Conservation (phyloP, 2,888 invertebrate species). For the Furcula furcula region DNA sequence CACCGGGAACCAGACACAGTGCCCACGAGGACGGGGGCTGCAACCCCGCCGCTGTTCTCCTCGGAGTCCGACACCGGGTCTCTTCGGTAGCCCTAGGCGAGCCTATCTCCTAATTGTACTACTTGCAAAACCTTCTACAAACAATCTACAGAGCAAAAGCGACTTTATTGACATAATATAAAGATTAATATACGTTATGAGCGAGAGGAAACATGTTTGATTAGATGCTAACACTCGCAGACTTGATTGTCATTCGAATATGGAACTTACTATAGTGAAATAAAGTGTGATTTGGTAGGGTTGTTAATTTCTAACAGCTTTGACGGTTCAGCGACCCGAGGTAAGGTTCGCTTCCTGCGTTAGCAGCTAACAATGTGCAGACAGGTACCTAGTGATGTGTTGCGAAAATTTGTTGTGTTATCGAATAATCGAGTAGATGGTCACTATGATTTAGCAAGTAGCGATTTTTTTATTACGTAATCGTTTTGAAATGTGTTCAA, state of each 20-base stretch:
- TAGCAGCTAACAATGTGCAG: conserved; percentile 29
- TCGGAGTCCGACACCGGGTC: no score
- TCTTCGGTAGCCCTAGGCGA: no score
- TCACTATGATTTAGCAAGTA: no score
- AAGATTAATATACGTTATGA: conserved; percentile 23
- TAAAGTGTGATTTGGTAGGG: conserved; percentile 31
- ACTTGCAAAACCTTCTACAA: conserved; percentile 43
- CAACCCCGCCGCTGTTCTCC: no score
- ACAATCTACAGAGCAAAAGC: conserved; percentile 16
- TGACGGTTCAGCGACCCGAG: conserved; percentile 58
- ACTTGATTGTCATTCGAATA: conserved; percentile 8
- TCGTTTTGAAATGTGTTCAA: no score
- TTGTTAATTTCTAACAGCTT: conserved; percentile 41
- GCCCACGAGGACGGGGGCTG: no score
- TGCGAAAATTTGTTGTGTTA: not conserved
- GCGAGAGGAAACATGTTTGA: conserved; percentile 52
- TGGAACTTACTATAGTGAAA: conserved; percentile 11
- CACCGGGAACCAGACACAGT: no score
- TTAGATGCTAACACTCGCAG: conserved; percentile 52
- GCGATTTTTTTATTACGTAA: no score
- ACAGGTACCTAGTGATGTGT: conserved; percentile 23
- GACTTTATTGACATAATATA: conserved; percentile 19
- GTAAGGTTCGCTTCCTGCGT: conserved; percentile 56
- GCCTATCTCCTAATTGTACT: conserved; percentile 55
- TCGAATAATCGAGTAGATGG: no score